Conservation (phyloP, 1,140 invertebrate species). For the Aphelenchoides besseyi region DNA sequence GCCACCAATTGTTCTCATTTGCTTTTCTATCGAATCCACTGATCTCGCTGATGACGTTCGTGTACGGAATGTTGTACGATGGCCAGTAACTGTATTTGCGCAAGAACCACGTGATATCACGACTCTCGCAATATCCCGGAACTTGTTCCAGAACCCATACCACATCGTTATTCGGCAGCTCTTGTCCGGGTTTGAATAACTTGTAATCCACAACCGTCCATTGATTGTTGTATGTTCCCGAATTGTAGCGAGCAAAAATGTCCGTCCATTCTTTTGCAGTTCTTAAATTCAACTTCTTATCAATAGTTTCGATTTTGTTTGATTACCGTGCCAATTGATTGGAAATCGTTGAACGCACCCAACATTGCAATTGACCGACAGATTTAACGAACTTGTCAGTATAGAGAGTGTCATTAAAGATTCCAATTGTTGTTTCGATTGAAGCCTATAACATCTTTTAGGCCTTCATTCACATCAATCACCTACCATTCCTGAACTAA, state of each 20-base stretch:
- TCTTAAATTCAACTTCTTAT: too few species aligned
- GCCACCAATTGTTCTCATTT: conserved; percentile 69
- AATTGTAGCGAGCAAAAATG: conserved; percentile 70
- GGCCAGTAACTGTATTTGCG: conserved; percentile 73
- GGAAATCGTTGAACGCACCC: conserved; percentile 77
- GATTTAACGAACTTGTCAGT: conserved; percentile 66
- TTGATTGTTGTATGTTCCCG: conserved; percentile 80
- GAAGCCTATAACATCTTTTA: conserved; percentile 55
- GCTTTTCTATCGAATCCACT: conserved; percentile 64
- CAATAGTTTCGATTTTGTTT: too few species aligned
- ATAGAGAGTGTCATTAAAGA: conserved; percentile 70
- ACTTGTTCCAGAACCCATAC: conserved; percentile 80
- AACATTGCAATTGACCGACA: conserved; percentile 68
- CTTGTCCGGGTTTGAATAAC: conserved; percentile 67
- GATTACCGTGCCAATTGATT: conserved; percentile 77
- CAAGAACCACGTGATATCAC: conserved; percentile 73
- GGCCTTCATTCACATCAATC: background rate
- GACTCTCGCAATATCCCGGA: conserved; percentile 66
- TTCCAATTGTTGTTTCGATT: conserved; percentile 74
- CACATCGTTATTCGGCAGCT: conserved; percentile 67
- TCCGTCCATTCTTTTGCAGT: conserved; percentile 73
- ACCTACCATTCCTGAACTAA: conserved; percentile 70
- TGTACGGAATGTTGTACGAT: conserved; percentile 77
- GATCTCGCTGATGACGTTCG: conserved; percentile 70
- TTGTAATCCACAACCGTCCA: conserved; percentile 80